Base-by-base conservation (phyloP, 2,113 vertebrate genomes). In the Gracilinanus agilis region DNA sequence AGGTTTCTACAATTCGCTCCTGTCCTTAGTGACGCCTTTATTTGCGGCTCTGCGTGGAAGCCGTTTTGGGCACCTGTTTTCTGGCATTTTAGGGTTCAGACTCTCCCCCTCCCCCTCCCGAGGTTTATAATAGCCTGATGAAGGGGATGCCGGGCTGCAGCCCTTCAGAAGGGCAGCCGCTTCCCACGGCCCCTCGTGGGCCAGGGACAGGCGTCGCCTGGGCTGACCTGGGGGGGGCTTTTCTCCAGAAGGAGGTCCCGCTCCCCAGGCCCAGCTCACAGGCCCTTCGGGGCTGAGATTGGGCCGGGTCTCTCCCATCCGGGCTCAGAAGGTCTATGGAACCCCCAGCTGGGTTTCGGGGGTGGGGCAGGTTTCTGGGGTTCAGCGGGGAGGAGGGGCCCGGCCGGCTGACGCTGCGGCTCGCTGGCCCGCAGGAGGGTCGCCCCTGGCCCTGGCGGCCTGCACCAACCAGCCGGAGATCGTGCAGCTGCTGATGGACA, bases 391-490 rank as follows among this genome's bases (percentile, higher is more conserved):
- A 99, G 99, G 99, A 0, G 99, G 99, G 95, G 0, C 98, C 99
- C 0, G n/a, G n/a, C n/a, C n/a, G n/a, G n/a, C n/a, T n/a, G n/a
- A n/a, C n/a, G n/a, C n/a, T n/a, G n/a, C n/a, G n/a, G n/a, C n/a
- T n/a, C n/a, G n/a, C 96, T 99, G 96, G 98, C 99, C 0, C 93
- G n/a, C 19, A 99, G 99, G 99, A 0, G 99, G 99, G 95, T 99
- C 98, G 0, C 98, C 99, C 0, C 96, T 99, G 96, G 98, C 99
- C 0, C 93, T 99, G 96, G 99, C 99, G 1, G 99, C 99, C 0
- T 99, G 99, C 54, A 99, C 99, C 97, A 99, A 99, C 94, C 99
- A 99, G 90, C 98, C 98, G 0, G 99, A 99, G 94, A 98, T 99
- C 0, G 98, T 98, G 34, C 97, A 98, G 21, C 97, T 99, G 67